Conservation (phyloP, 2,888 invertebrate genomes). For the Trissoscelio sp. region DNA sequence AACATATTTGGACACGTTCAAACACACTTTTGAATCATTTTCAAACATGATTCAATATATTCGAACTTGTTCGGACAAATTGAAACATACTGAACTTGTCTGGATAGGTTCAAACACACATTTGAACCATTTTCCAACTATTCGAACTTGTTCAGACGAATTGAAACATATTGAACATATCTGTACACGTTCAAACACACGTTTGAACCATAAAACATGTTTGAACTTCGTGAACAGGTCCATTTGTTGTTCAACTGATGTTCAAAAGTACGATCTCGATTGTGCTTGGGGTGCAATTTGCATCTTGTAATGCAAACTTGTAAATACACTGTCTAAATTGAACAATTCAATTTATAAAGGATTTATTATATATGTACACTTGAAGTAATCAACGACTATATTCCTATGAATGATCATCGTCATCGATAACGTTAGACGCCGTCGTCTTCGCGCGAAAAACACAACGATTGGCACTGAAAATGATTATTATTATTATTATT, state of each 20-base stretch:
- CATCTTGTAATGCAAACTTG: slow-evolving; percentile 41
- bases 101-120: too few species aligned
- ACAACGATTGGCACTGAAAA: slow-evolving; percentile 66
- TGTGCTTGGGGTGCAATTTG: slow-evolving; percentile 44
- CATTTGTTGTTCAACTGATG: background rate
- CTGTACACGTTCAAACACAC: too few species aligned
- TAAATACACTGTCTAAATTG: slow-evolving; percentile 46
- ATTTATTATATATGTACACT: slow-evolving; percentile 58
- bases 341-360: slow-evolving; percentile 58
- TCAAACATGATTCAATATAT: too few species aligned
- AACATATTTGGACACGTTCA: too few species aligned
- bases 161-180: too few species aligned
- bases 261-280: slow-evolving; percentile 46
- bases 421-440: slow-evolving; percentile 58
- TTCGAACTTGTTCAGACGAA: too few species aligned
- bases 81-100: too few species aligned
- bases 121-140: too few species aligned
- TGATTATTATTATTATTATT: slow-evolving; percentile 32
- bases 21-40: too few species aligned
- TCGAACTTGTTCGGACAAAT: too few species aligned
- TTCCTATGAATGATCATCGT: slow-evolving; percentile 61
- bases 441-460: slow-evolving; percentile 62
- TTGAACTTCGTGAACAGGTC: too few species aligned
- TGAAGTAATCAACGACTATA: slow-evolving; percentile 56
- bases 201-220: too few species aligned